Percentiles rank a stretch among this genome's conserved stretches.
phyloP scores from a whole-genome alignment of 2,113 vertebrate genomes.

The Strix aluco region DNA sequence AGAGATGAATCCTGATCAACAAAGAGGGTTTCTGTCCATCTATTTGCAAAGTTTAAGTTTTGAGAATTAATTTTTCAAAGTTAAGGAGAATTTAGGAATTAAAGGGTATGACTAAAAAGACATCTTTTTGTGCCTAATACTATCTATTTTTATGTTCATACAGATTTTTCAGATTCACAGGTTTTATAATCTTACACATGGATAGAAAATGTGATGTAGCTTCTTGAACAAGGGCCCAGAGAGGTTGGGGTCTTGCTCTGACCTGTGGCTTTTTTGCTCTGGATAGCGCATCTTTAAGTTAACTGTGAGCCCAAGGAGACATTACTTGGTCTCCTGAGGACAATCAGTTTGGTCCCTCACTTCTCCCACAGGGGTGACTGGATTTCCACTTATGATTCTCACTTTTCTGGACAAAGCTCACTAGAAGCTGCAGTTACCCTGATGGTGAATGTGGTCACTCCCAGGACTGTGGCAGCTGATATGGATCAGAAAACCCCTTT shows the following conservation, averaged over 20 bases:
- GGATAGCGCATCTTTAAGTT: neutral
- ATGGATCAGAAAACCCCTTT: neutral
- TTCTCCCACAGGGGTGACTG: neutral
- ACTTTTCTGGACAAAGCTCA: neutral
- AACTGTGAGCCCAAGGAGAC: neutral
- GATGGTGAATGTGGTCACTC: neutral
- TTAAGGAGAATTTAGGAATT: neutral
- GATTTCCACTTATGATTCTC: neutral
- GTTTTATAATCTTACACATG: neutral
- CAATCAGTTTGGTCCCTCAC: neutral
- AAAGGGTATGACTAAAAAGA: neutral
- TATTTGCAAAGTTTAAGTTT: neutral
- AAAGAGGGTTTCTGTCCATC: neutral
- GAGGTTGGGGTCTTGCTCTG: neutral
- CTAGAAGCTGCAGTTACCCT: neutral
- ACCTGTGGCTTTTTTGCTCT: neutral
- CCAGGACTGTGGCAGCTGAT: neutral
- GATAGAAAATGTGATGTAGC: neutral
- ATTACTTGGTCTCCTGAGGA: neutral
- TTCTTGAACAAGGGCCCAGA: neutral
- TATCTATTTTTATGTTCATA: neutral
- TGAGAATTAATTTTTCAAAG: neutral
- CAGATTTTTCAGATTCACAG: neutral
- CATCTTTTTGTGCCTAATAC: neutral
- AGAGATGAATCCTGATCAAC: neutral